phyloP scores from a whole-genome alignment of 2,113 vertebrate genomes.

The Hiodon tergisus region DNA sequence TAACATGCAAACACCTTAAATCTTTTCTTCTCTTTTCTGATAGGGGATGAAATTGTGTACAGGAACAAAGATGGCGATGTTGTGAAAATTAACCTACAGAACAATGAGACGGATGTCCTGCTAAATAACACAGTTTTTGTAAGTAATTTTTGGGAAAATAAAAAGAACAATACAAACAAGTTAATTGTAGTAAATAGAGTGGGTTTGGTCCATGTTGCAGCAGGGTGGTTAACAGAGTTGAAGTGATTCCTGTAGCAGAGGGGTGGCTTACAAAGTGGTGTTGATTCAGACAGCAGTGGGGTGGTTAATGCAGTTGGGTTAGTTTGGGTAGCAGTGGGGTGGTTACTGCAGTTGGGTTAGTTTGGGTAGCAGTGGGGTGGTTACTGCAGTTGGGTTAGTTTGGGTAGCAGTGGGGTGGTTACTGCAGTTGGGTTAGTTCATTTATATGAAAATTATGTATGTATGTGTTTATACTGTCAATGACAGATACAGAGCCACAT shows the following conservation, averaged over 20 bases:
- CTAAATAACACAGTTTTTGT: slow-evolving; percentile 65
- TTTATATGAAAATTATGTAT: no score
- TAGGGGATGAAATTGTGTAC: slow-evolving; percentile 54
- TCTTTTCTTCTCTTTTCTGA: background rate
- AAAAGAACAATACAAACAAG: no score
- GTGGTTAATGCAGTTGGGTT: no score
- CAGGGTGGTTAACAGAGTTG: background rate
- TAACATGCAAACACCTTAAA: background rate
- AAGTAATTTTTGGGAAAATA: slow-evolving; percentile 30
- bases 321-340: no score
- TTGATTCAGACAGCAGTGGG: no score
- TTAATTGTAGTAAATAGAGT: background rate
- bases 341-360: background rate
- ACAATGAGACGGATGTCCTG: slow-evolving; percentile 52
- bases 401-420: no score
- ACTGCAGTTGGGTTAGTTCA: no score
- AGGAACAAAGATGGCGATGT: slow-evolving; percentile 55
- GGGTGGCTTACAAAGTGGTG: background rate
- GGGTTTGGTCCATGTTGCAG: background rate
- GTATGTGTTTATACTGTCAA: no score
- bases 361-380: no score
- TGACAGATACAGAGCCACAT: background rate
- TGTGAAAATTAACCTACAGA: slow-evolving; percentile 41
- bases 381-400: no score
- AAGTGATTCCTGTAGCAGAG: background rate